phyloP scores from a whole-genome alignment of 1,140 invertebrate species.

The Euwallacea similis region DNA sequence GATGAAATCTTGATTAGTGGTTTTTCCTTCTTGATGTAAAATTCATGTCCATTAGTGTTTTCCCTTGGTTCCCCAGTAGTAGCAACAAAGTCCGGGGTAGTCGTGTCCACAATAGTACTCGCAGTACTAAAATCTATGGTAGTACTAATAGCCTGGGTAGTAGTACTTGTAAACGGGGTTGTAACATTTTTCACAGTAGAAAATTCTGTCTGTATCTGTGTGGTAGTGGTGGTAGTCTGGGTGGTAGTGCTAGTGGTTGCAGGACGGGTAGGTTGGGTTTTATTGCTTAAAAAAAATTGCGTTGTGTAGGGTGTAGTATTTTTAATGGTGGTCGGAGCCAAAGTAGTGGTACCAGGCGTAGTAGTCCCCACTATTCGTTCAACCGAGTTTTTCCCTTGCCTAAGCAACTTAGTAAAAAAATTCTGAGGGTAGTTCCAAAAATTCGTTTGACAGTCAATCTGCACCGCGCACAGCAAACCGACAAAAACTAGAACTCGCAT shows the following conservation, averaged over 20 bases:
- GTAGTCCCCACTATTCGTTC: slow-evolving; percentile 20
- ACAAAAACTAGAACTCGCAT: slow-evolving; percentile 47
- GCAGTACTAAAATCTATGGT: slow-evolving; percentile 37
- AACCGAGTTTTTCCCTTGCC: slow-evolving; percentile 44
- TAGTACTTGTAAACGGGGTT: slow-evolving; percentile 19
- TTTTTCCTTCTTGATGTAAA: slow-evolving; percentile 53
- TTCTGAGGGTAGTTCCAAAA: slow-evolving; percentile 50
- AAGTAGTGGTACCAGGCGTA: slow-evolving; percentile 19
- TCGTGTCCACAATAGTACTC: slow-evolving; percentile 44
- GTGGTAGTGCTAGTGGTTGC: slow-evolving; percentile 20
- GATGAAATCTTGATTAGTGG: slow-evolving; percentile 60
- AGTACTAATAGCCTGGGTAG: slow-evolving; percentile 18
- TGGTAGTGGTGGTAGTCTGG: slow-evolving; percentile 23
- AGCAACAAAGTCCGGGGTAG: slow-evolving; percentile 46
- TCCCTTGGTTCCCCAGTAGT: slow-evolving; percentile 60
- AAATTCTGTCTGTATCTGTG: slow-evolving; percentile 14
- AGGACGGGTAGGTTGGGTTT: slow-evolving; percentile 27
- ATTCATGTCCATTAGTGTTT: slow-evolving; percentile 50
- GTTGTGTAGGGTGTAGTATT: slow-evolving; percentile 30
- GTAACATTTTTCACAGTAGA: slow-evolving; percentile 14
- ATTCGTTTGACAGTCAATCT: slow-evolving; percentile 43
- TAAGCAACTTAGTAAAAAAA: slow-evolving; percentile 47
- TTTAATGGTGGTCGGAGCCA: slow-evolving; percentile 22
- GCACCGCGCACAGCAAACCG: slow-evolving; percentile 42
- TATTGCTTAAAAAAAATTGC: slow-evolving; percentile 30